These are phyloP conservation scores for Orchesella cincta DNA, from an alignment of 1,140 invertebrate species.

Conservation along the genomic window DNA sequence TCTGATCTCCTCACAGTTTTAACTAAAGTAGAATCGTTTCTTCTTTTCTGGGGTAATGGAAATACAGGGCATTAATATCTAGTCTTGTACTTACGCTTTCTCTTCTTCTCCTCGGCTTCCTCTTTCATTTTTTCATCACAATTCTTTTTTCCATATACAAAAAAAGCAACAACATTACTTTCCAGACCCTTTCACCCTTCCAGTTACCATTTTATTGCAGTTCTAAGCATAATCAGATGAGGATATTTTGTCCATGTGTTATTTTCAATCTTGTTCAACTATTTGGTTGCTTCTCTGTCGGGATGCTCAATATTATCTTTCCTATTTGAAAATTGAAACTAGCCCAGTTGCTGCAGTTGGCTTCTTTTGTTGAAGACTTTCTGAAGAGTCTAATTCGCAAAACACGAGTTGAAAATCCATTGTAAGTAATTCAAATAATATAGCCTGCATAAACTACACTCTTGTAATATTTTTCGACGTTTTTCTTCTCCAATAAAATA, in stretches of 20 bases:
- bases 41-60: constrained; percentile 3
- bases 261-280: background rate
- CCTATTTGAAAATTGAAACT: too few relatives aligned
- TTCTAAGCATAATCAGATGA: background rate
- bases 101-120: background rate
- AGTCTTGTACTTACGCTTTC: background rate
- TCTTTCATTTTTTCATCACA: background rate
- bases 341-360: too few relatives aligned
- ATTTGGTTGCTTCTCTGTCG: background rate
- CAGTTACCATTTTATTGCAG: background rate
- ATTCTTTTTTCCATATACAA: background rate
- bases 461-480: background rate
- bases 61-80: background rate
- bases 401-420: constrained; percentile 7
- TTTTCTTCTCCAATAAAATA: background rate
- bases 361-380: too few relatives aligned
- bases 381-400: background rate
- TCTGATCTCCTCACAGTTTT: background rate
- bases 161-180: background rate
- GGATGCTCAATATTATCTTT: background rate
- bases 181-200: background rate
- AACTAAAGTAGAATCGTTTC: background rate
- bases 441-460: constrained; percentile 13
- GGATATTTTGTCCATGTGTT: background rate
- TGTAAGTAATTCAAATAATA: constrained; percentile 2